These are phyloP conservation scores for Drosophila tsacasi DNA, from an alignment of 1,140 invertebrate genomes.

Conservation along the genomic window DNA sequence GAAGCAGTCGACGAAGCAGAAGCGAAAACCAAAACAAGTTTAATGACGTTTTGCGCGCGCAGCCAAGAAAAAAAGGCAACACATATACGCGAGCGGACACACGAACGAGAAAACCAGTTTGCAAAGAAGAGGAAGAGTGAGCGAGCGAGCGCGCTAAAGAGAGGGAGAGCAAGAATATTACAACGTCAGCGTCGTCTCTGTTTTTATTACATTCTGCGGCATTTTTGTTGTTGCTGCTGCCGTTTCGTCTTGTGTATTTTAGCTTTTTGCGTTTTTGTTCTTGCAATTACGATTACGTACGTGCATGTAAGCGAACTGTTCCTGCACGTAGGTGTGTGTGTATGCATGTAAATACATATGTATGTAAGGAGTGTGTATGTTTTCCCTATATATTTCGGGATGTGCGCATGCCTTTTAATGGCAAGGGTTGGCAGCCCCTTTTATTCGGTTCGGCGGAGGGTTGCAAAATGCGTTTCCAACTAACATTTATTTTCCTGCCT, in stretches of 20 bases:
- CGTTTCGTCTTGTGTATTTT: constrained; percentile 22
- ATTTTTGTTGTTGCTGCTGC: constrained; percentile 32
- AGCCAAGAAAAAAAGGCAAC: constrained; percentile 48
- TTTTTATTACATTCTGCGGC: constrained; percentile 77
- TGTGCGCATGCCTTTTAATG: constrained; percentile 63
- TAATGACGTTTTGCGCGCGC: constrained; percentile 83
- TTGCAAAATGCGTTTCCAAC: constrained; percentile 69
- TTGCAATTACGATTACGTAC: constrained; percentile 47
- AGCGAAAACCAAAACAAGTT: constrained; percentile 84
- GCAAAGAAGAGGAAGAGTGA: constrained; percentile 10
- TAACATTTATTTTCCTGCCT: constrained; percentile 12
- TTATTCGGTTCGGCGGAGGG: constrained; percentile 51
- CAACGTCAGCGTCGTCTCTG: constrained; percentile 62
- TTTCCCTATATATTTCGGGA: constrained; percentile 31
- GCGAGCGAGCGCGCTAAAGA: constrained; percentile 14
- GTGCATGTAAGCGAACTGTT: constrained; percentile 38
- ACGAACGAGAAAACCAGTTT: constrained; percentile 53
- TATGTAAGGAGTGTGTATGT: background rate
- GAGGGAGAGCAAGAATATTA: constrained; percentile 31
- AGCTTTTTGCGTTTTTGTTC: constrained; percentile 28
- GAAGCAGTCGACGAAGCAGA: constrained; percentile 65
- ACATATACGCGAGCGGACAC: constrained; percentile 13
- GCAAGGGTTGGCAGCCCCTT: constrained; percentile 71
- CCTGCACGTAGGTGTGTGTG: constrained; percentile 18
- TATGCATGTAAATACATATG: constrained; percentile 16